These are phyloP conservation scores for Dynastes tityus DNA, from an alignment of 2,888 invertebrate genomes.

Conservation along the genomic window DNA sequence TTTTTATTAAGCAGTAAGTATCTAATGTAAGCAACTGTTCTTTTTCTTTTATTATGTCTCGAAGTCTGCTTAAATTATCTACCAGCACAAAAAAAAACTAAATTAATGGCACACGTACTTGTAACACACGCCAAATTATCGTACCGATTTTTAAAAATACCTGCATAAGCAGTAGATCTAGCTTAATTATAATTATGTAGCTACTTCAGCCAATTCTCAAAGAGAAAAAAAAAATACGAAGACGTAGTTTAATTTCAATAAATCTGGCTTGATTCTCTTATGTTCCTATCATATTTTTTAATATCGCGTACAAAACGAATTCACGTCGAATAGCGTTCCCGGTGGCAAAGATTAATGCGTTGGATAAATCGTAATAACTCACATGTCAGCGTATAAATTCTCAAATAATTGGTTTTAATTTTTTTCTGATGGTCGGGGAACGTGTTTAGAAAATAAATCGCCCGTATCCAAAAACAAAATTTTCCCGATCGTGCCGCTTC, in stretches of 20 bases:
- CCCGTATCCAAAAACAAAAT: constrained; percentile 43
- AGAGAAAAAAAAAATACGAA: not conserved
- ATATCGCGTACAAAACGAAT: constrained; percentile 20
- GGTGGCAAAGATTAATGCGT: constrained; percentile 41
- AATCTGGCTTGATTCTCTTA: not conserved
- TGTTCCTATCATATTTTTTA: not conserved
- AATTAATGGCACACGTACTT: no score
- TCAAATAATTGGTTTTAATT: constrained; percentile 44
- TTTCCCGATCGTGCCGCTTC: not conserved
- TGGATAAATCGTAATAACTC: constrained; percentile 46
- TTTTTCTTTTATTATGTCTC: no score
- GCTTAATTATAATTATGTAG: constrained; percentile 38
- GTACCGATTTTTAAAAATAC: constrained; percentile 34
- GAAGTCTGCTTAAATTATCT: no score
- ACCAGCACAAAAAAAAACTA: no score
- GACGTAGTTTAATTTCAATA: constrained; percentile 34
- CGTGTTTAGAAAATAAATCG: constrained; percentile 48
- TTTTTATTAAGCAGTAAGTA: no score
- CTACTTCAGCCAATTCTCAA: constrained; percentile 6
- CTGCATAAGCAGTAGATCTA: not conserved
- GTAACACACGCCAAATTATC: constrained; percentile 33
- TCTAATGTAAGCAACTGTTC: no score
- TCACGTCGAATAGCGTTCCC: not conserved
- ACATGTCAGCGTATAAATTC: constrained; percentile 39
- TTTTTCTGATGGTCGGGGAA: constrained; percentile 17